These are phyloP conservation scores for Chionis minor DNA, from an alignment of 2,113 vertebrate genomes.

Conservation along the genomic window DNA sequence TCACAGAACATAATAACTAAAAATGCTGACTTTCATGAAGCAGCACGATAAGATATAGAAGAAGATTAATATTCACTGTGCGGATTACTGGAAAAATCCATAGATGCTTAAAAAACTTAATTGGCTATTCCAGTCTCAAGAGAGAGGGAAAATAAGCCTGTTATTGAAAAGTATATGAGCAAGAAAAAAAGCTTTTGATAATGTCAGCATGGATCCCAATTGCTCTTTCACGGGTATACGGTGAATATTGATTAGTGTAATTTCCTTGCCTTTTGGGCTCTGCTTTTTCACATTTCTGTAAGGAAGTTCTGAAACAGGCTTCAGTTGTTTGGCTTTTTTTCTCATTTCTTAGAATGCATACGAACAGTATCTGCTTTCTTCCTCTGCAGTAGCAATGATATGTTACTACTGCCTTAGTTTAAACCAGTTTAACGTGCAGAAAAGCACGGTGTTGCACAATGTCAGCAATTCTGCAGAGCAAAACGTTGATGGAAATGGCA, in stretches of 20 bases:
- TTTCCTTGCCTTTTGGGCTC: not conserved
- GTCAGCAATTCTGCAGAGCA: slow-evolving; percentile 5
- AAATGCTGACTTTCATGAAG: not conserved
- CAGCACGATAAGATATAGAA: not conserved
- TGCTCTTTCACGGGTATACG: not conserved
- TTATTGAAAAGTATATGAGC: not conserved
- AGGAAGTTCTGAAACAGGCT: not conserved
- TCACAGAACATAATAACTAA: not conserved
- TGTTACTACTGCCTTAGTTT: not conserved
- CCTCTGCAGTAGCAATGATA: not conserved
- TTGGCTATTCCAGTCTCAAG: not conserved
- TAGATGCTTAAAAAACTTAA: slow-evolving; percentile 1
- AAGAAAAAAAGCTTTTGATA: slow-evolving; percentile 28
- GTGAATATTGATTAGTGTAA: slow-evolving; percentile 21
- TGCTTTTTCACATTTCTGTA: not conserved
- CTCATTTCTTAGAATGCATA: not conserved
- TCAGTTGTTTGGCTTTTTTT: not conserved
- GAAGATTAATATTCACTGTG: not conserved
- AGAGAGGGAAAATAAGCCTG: not conserved
- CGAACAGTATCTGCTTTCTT: not conserved
- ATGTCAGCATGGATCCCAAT: not conserved
- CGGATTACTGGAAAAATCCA: not conserved
- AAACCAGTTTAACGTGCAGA: slow-evolving; percentile 5
- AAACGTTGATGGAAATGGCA: slow-evolving; percentile 35
- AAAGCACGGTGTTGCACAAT: not conserved